Base-by-base conservation (phyloP, 2,888 invertebrate species). In the Sabellastarte sp. region DNA sequence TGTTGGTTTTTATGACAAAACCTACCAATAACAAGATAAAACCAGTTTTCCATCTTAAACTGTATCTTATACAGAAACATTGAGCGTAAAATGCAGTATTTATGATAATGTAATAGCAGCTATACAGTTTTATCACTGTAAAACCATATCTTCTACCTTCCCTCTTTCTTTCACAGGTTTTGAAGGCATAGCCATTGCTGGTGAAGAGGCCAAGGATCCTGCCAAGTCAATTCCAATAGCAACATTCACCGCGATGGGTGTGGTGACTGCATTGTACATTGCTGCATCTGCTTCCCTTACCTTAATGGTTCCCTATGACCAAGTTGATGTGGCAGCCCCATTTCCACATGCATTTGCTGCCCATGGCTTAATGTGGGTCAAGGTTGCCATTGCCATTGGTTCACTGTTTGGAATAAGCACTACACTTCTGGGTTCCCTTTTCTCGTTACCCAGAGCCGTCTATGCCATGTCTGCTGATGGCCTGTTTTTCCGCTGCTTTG, bases 401-500 rank as follows among this genome's bases (percentile, higher is more conserved):
- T 74, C 80, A 3, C 60, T 80, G 15, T 67, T 79, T 24, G 78
- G 78, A 1, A 73, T 80, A 29, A 74, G 73, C 50, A 78, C 80
- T 30, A 69, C 78, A 4, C 73, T 77, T 50, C 70, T 94, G 63
- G 92, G 94, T 1, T 92, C 92, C 0, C 85, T 95, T 33, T 95
- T 92, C 82, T 90, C 93, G 0, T 84, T 94, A 3, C 93, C 94
- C 0, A 87, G 93, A 30, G 91, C 92, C 76, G 88, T 93, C 84
- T 95, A 95, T 77, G 90, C 94, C 0, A 94, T 95, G 93, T 92
- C 94, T 0, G 87, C 89, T 24, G 95, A 95, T 77, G 95, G 95
- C 0, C 85, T 95, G 20, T 85, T 95, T 10, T 94, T 95, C 77
- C 88, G 89, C 52, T 73, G 77, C 55, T 76, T 85, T 51, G 91